phyloP scores from a whole-genome alignment of 2,797 vertebrate species.

The Lepus townsendii region DNA sequence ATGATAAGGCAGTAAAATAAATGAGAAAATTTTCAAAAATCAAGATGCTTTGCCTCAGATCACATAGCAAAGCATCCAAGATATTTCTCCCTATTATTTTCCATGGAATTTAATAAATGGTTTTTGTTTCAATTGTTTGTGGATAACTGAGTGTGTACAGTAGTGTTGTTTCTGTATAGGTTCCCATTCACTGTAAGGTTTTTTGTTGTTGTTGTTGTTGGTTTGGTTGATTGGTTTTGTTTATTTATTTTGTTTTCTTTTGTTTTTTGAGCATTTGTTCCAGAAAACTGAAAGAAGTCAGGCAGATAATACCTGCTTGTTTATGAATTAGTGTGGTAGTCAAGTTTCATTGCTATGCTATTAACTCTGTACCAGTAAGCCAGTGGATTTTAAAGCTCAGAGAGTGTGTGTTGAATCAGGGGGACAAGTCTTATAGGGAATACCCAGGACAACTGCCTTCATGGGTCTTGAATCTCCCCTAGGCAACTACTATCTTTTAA shows the following conservation, averaged over 20 bases:
- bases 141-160: background rate
- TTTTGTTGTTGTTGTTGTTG: background rate
- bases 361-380: background rate
- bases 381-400: background rate
- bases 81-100: background rate
- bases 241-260: too few relatives aligned
- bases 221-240: too few relatives aligned
- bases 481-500: background rate
- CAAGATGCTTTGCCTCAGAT: background rate
- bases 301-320: background rate
- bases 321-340: background rate
- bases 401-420: background rate
- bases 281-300: background rate
- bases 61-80: background rate
- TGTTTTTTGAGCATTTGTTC: background rate
- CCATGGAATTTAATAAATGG: background rate
- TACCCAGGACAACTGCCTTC: background rate
- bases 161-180: background rate
- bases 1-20: background rate
- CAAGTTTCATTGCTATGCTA: background rate
- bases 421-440: fast-evolving
- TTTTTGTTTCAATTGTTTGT: background rate
- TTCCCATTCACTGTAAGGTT: background rate
- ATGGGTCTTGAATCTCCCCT: background rate
- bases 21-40: background rate